phyloP scores from a whole-genome alignment of 2,888 invertebrate species.

The Brachyopa scutellaris region DNA sequence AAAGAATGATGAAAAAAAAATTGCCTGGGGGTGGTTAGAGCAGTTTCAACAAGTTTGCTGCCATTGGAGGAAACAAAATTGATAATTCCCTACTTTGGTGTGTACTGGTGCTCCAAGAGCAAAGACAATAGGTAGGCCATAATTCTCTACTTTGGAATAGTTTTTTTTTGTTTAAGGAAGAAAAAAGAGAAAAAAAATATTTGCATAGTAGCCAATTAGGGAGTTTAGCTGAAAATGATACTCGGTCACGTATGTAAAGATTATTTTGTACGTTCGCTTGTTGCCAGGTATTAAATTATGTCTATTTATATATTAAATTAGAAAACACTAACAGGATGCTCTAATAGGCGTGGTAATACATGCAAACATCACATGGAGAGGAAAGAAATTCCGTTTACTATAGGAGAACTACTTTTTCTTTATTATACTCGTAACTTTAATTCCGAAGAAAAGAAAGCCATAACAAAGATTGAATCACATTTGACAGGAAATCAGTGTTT shows the following conservation, averaged over 20 bases:
- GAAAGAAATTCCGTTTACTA: no score
- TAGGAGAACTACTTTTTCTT: no score
- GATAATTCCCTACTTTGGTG: conserved; percentile 54
- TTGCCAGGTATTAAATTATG: background rate
- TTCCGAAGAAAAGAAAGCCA: no score
- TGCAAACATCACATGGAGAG: no score
- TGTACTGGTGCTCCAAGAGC: conserved; percentile 14
- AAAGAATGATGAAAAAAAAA: background rate
- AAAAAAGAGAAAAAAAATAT: conserved; percentile 17
- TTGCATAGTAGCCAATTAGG: conserved; percentile 4
- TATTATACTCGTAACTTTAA: no score
- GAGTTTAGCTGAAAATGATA: background rate
- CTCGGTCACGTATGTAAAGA: conserved; percentile 71
- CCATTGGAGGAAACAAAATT: conserved; percentile 6
- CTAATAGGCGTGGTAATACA: background rate
- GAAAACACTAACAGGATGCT: background rate
- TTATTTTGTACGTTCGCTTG: background rate
- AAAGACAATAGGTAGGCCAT: conserved; percentile 8
- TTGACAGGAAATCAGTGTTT: conserved; percentile 1
- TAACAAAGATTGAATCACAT: no score
- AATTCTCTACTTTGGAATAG: conserved; percentile 32
- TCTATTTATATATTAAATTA: background rate
- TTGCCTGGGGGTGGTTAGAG: background rate
- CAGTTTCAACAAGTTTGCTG: conserved; percentile 52
- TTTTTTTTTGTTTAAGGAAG: conserved; percentile 41